Evolutionary conservation across 2,113 vertebrate species (phyloP), one percentile per base, ranked within the genome.

Genomic region (Lanius ludovicianus): DNA sequence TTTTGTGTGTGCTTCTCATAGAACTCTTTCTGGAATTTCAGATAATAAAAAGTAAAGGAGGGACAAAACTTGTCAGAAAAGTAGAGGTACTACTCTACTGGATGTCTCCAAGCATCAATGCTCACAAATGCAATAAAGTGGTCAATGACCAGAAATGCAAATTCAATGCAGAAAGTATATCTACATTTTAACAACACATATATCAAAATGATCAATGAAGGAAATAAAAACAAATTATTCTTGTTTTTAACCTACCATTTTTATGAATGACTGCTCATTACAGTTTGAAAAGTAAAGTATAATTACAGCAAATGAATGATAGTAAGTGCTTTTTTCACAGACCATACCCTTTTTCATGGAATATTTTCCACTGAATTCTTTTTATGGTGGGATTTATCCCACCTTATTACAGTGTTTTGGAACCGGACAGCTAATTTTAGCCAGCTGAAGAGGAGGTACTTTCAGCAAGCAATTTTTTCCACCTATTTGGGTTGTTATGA

Each of bases 361-460:
- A 76, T 91, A 65, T 56, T 93, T 95, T 82, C 41, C 65, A 53
- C 23, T 84, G 53, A 65, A 83, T 95, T 94, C 15, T 83, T 88
- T 95, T 76, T 73, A 56, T 83, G 53, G 62, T 80, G 55, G 67
- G n/a, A 84, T 77, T 87, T 93, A 90, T 73, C 62, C 67, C 31
- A 56, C 57, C 13, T 90, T 90, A 84, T 93, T 93, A 83, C 22
- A 83, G n/a, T 3, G 8, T 80, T 91, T 82, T 89, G 23, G 85
- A 79, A 41, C 17, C 68, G 53, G 73, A n/a, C 53, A 90, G 24
- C 49, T 85, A 91, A 91, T 94, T 94, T 91, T 90, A 87, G 28
- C 19, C 33, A 87, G 44, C 12, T 79, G 62, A 93, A 91, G 28
- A 41, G 16, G n/a, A 82, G 13, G 25, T 59, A 87, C 52, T 18